Evolutionary conservation across 2,888 invertebrate genomes (phyloP), one percentile per base, ranked within the genome.

Genomic region (Hirudinaria manillensis): DNA sequence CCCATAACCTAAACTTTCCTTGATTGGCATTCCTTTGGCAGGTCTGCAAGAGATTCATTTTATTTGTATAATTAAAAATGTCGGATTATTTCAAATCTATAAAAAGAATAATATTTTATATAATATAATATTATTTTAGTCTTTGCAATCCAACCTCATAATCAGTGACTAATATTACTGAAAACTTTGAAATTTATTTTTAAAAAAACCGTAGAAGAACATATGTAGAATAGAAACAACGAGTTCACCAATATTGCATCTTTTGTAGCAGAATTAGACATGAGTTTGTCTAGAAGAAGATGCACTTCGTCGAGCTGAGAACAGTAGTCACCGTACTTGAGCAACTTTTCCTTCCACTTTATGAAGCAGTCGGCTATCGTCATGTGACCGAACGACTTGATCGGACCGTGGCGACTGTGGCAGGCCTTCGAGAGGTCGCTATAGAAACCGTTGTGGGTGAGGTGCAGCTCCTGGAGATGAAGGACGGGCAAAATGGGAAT

Each of bases 1-100:
- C 99, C 71, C 96, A 89, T 80, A 99, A 87, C 86, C 94, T 93
- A 83, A 98, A 94, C 83, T 93, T 91, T 21, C 94, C 94, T 82
- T 94, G 93, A 86, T 95, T 96, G 82, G 94, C 94, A 83, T 93
- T 92, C 81, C 91, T 90, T 86, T 97, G 95, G 85, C 93, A 94
- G 87, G 91, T 91, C 93, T 94, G 55, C n/a, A 61, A 73, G 34
- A 61, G 13, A 27, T 29, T 24, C 19, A 55, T n/a, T 7, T 73
- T 19, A n/a, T 6, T 27, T 73, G 10, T 67, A 29, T 61, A 61
- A 34, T 21, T 13, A 36, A 45, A 71, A 71, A 13, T 36, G 24
- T 24, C 66, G 29, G 10, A 66, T 66, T 24, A 24, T 24, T 24
- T 19, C n/a, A 13, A 10, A 66, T 24, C n/a, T 16, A 66, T 34